phyloP scores from a whole-genome alignment of 2,888 invertebrate species.

The Steromphala cineraria region DNA sequence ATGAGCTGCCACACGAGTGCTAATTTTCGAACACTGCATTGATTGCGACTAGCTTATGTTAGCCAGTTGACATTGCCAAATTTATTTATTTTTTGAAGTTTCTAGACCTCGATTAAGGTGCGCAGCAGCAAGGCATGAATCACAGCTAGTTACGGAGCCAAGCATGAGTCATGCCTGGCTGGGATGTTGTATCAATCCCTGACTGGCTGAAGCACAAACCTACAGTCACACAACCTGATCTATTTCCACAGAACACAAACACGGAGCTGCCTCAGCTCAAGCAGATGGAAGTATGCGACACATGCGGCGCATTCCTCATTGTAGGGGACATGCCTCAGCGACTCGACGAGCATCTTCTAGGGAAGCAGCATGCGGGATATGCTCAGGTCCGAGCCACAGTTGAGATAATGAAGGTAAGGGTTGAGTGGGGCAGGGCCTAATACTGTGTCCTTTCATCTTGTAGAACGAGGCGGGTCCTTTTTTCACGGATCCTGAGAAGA shows the following conservation, averaged over 20 bases:
- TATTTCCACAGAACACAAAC: constrained; percentile 28
- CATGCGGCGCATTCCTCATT: constrained; percentile 98
- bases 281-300: constrained; percentile 99
- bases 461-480: constrained; percentile 9
- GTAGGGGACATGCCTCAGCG: constrained; percentile 98
- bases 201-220: too few species aligned
- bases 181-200: too few species aligned
- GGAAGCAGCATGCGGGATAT: constrained; percentile 98
- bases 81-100: too few species aligned
- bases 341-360: constrained; percentile 97
- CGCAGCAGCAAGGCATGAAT: too few species aligned
- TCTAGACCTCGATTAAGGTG: too few species aligned
- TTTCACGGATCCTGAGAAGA: constrained; percentile 79
- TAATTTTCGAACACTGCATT: too few species aligned
- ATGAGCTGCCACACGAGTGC: too few species aligned
- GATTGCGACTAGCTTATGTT: too few species aligned
- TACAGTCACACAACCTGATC: neutral
- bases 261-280: constrained; percentile 78
- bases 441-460: constrained; percentile 19
- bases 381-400: constrained; percentile 78
- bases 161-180: too few species aligned
- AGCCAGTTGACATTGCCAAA: too few species aligned
- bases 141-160: too few species aligned
- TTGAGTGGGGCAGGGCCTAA: constrained; percentile 4
- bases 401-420: constrained; percentile 61